Evolutionary conservation across 30 jellyfish, hydroid and myxozoan species (phyloP), one percentile per base, ranked within the genome.

Genomic region (Hydra vulgaris): DNA sequence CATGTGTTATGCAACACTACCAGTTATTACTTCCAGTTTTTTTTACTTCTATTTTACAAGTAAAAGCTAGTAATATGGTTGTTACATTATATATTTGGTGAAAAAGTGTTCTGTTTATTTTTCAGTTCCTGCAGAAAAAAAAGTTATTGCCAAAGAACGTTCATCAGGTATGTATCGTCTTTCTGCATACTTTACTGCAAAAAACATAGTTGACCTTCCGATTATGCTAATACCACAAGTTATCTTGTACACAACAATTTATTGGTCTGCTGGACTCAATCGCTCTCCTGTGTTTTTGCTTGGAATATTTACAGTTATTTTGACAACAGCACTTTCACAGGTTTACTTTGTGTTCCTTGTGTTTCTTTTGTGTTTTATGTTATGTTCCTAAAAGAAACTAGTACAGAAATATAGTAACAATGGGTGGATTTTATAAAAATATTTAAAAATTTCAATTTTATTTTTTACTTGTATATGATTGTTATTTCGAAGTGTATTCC

Each of bases 131-230:
- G 74, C 75, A 17, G 95, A 87, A 71, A 26, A 87, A n/a, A 70
- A 73, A 17, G 94, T 77, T 1, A 87, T 87, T 21, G 75, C 26
- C n/a, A 87, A 87, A 71, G 95, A 87, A 77, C 73, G 95, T 20
- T 94, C 95, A 17, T 84, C 95, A 23, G 95, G 95, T 5, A 87
- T 87, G 95, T 87, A 87, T 54, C 94, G 95, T 18, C 79, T 87
- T 8, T 87, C 95, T 5, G 88, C 94, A 17, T 87, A 81, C 54
- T 87, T 81, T 27, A 27, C 85, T 19, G 93, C 95, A 27, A 87
- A 87, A 54, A 53, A 79, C 18, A n/a, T 87, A n/a, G 73, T 86
- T 53, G 95, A 87, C 56, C 71, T 87, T 17, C 95, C 95, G 8
- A 18, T 82, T 27, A 53, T 87, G 0, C 21, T 87, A 15, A 26